phyloP scores from a whole-genome alignment of 2,797 vertebrate genomes.

The Apogon hyalosoma region DNA sequence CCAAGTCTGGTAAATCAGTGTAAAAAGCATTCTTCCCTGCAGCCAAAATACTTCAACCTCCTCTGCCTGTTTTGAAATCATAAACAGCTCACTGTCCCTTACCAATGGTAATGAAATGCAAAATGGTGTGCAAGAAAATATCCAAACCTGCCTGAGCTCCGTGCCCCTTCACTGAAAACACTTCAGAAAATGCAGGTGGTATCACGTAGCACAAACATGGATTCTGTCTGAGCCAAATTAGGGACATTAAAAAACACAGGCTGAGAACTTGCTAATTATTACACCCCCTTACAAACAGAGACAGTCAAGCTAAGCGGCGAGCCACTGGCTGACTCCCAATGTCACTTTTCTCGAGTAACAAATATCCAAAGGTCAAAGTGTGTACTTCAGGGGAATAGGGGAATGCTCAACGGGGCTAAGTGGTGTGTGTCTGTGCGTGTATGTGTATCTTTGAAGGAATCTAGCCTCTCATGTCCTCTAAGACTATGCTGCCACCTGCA shows the following conservation, averaged over 20 bases:
- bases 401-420: conserved; percentile 73
- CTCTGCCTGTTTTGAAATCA: conserved; percentile 81
- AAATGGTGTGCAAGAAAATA: conserved; percentile 72
- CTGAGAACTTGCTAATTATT: conserved; percentile 86
- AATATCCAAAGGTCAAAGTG: conserved; percentile 89
- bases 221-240: conserved; percentile 80
- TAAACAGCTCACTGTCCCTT: conserved; percentile 73
- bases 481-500: conserved; percentile 95
- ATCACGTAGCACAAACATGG: conserved; percentile 80
- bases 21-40: conserved; percentile 80
- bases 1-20: conserved; percentile 84
- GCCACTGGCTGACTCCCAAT: conserved; percentile 80
- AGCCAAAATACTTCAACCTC: conserved; percentile 82
- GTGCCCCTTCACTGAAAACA: conserved; percentile 59
- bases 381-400: conserved; percentile 76
- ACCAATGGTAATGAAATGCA: conserved; percentile 82
- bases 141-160: conserved; percentile 50
- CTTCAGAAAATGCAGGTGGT: conserved; percentile 69
- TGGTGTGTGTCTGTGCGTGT: conserved; percentile 61
- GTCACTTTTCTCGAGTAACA: conserved; percentile 85
- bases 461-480: conserved; percentile 77
- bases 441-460: conserved; percentile 72
- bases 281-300: conserved; percentile 79
- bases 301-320: conserved; percentile 65
- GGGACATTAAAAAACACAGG: conserved; percentile 78